Percentiles rank a stretch among this genome's conserved stretches.
Evolutionary conservation across 2,113 vertebrate species (phyloP).

Genomic region (Atherinomorus stipes): DNA sequence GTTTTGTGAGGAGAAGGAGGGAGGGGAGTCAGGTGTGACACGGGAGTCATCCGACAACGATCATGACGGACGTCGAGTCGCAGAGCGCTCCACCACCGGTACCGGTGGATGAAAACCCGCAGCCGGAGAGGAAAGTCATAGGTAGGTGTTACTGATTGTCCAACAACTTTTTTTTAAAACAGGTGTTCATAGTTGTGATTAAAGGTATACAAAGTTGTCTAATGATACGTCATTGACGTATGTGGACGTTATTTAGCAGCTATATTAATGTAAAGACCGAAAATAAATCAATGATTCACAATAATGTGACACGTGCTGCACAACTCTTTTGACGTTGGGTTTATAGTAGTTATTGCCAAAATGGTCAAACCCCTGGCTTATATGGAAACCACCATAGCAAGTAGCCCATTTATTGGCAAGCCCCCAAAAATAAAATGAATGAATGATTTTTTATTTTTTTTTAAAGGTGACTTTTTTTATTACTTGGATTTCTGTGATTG

Average conservation of each 20-base stretch:
- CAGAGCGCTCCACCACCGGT: constrained; percentile 72
- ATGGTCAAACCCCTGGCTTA: too few species aligned
- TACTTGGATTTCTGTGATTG: too few species aligned
- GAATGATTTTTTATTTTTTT: too few species aligned
- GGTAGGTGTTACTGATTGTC: constrained; percentile 63
- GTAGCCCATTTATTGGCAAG: too few species aligned
- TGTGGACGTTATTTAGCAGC: not conserved
- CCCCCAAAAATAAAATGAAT: too few species aligned
- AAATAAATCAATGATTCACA: not conserved
- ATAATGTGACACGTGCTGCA: constrained; percentile 30
- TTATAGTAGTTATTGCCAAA: not conserved
- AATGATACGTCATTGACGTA: not conserved
- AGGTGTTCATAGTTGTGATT: too few species aligned
- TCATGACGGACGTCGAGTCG: constrained; percentile 83
- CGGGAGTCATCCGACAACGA: constrained; percentile 48
- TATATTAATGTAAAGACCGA: not conserved
- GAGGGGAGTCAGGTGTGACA: constrained; percentile 52
- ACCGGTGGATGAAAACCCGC: constrained; percentile 68
- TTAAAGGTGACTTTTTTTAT: too few species aligned
- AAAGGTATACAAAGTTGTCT: not conserved
- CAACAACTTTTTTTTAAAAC: not conserved
- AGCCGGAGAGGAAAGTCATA: constrained; percentile 82
- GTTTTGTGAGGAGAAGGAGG: constrained; percentile 63
- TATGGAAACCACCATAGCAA: too few species aligned
- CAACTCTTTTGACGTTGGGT: not conserved